Evolutionary conservation across 2,888 invertebrate species (phyloP).

Genomic region (Tuta absoluta): DNA sequence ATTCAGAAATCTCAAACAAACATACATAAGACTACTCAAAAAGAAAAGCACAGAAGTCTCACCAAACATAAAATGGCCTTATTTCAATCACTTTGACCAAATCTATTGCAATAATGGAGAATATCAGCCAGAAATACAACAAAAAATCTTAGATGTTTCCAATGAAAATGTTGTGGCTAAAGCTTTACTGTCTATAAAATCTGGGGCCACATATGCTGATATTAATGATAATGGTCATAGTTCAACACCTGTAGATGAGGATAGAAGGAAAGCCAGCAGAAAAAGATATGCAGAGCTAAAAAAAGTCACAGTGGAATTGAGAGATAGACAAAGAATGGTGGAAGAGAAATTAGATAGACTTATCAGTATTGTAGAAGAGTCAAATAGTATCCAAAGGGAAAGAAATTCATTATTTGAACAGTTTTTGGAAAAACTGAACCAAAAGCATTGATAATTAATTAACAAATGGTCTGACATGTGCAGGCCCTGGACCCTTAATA

Average conservation of each 20-base stretch:
- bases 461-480: no score
- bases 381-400: conserved; percentile 71
- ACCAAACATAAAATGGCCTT: conserved; percentile 69
- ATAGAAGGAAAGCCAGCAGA: conserved; percentile 53
- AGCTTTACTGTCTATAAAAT: conserved; percentile 60
- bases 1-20: conserved; percentile 72
- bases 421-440: conserved; percentile 62
- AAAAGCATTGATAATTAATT: conserved; percentile 44
- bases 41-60: conserved; percentile 60
- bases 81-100: conserved; percentile 70
- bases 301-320: conserved; percentile 68
- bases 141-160: conserved; percentile 61
- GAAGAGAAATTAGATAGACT: conserved; percentile 73
- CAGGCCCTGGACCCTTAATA: no score
- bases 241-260: conserved; percentile 56
- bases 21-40: conserved; percentile 67
- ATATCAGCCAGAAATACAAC: conserved; percentile 67
- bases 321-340: conserved; percentile 67
- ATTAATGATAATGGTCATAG: conserved; percentile 52
- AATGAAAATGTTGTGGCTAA: conserved; percentile 65
- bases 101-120: conserved; percentile 68
- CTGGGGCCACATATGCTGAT: conserved; percentile 30
- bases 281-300: conserved; percentile 65
- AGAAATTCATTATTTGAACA: conserved; percentile 69
- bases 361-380: conserved; percentile 73